Evolutionary conservation across 35 echinoderm and acorn worm species (phyloP).

Genomic region (Diadema setosum): DNA sequence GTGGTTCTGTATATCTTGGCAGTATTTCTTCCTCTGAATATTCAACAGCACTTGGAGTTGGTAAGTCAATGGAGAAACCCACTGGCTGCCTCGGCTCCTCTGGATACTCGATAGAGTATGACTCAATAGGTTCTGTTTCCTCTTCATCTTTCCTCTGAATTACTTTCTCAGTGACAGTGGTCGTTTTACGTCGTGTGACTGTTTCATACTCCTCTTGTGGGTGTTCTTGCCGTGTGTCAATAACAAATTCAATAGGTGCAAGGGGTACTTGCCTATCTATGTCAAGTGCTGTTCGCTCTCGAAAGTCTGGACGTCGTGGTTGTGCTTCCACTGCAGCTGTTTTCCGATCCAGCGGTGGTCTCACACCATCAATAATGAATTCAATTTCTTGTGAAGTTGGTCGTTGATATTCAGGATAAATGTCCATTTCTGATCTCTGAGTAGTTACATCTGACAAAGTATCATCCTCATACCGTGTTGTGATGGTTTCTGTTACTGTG

Average conservation of each 20-base stretch:
- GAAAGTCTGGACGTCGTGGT: background rate
- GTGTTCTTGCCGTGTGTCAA: background rate
- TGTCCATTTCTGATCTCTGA: background rate
- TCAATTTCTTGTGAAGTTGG: background rate
- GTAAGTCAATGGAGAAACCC: background rate
- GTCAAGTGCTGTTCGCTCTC: background rate
- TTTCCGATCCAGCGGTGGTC: background rate
- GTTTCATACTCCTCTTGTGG: background rate
- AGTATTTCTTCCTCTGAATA: conserved; percentile 19
- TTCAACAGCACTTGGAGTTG: conserved; percentile 12
- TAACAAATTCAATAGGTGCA: background rate
- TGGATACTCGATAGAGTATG: background rate
- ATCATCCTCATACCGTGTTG: conserved; percentile 4
- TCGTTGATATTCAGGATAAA: background rate
- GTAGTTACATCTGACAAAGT: conserved; percentile 14
- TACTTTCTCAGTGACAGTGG: background rate
- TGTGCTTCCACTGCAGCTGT: conserved; percentile 16
- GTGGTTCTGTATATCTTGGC: background rate
- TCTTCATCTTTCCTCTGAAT: background rate
- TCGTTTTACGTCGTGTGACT: background rate
- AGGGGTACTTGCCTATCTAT: background rate
- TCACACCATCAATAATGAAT: background rate
- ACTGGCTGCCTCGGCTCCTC: background rate
- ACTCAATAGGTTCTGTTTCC: background rate
- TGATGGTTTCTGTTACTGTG: conserved; percentile 51